Evolutionary conservation across 2,888 invertebrate species (phyloP), one percentile per base, ranked within the genome.

Genomic region (Ditylenchus weischeri): DNA sequence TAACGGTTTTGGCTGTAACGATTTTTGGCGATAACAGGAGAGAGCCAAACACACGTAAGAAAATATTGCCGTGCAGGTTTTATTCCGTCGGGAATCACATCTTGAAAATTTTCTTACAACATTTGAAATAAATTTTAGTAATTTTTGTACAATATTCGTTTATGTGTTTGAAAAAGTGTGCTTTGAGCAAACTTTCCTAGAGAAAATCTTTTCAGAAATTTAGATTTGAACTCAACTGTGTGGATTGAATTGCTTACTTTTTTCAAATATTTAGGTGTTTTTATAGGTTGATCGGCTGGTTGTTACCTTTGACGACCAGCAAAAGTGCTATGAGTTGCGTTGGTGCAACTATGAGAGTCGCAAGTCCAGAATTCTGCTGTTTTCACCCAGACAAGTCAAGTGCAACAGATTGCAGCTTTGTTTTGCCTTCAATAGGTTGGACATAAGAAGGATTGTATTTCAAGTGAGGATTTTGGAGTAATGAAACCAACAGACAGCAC

Each of bases 311-410:
- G 54, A 54, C n/a, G 21, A 23, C 11, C 54, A 62, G 61, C 19
- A 19, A 63, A 62, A 35, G 57, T 43, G 62, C 11, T 62, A 62
- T 47, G 62, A 62, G 35, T 59, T 59, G 23, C 59, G 59, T n/a
- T 59, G 59, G 59, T 59, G 59, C 38, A 59, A 59, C 35, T 59
- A 59, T n/a, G 43, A 59, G 38, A 43, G 43, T 8, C 59, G 8
- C 36, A 59, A 59, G 19, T 59, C 59, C 19, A 21, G 59, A 13
- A 13, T 21, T 19, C 35, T 59, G 38, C 7, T 35, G 2, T 23
- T 59, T 11, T 43, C 59, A 10, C 43, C 23, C 23, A 43, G 29
- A 21, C 36, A 59, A 35, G 19, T 59, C 23, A 35, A 43, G 35
- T 43, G 13, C 15, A 21, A 36, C 13, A 23, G 19, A 19, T 19